Evolutionary conservation across 2,888 invertebrate genomes (phyloP).

Genomic region (Cantharis rustica): DNA sequence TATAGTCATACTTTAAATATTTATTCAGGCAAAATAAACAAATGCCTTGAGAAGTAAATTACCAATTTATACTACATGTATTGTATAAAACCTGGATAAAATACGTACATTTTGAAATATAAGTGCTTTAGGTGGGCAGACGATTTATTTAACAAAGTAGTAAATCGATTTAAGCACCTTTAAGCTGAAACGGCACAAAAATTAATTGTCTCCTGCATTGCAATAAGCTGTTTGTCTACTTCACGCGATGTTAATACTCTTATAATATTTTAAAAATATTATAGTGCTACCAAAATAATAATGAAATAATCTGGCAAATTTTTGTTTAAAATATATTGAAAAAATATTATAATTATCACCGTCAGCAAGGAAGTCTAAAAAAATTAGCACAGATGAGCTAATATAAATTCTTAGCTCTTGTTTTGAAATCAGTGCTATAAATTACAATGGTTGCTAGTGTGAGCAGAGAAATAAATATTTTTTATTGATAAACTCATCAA

Average conservation of each 20-base stretch:
- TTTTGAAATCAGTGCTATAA: too few relatives aligned
- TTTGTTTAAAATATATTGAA: too few relatives aligned
- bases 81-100: not conserved
- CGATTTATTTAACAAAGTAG: not conserved
- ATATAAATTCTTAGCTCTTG: too few relatives aligned
- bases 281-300: too few relatives aligned
- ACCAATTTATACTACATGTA: not conserved
- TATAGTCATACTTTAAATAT: not conserved
- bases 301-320: too few relatives aligned
- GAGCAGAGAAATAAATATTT: not conserved
- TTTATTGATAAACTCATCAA: not conserved
- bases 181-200: not conserved
- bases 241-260: too few relatives aligned
- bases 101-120: not conserved
- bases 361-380: too few relatives aligned
- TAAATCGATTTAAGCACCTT: not conserved
- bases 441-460: not conserved
- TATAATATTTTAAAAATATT: too few relatives aligned
- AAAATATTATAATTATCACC: too few relatives aligned
- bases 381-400: too few relatives aligned
- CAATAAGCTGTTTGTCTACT: not conserved
- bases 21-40: not conserved
- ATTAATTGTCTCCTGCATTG: not conserved
- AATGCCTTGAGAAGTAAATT: not conserved
- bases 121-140: not conserved